phyloP scores from a whole-genome alignment of 2,113 vertebrate species.

The Cisticola juncidis region DNA sequence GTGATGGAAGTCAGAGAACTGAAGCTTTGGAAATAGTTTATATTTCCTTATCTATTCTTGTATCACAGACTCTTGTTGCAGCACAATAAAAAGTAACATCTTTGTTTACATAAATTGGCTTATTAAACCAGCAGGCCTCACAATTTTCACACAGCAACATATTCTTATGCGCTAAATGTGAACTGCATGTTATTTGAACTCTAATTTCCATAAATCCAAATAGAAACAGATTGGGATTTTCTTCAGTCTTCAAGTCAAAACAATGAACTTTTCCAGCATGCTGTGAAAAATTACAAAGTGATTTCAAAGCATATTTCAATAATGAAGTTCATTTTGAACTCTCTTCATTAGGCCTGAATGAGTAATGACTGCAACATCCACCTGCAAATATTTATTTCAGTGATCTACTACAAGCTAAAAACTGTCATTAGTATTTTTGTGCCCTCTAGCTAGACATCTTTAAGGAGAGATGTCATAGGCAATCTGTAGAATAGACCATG shows the following conservation, averaged over 20 bases:
- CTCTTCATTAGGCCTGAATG: background rate
- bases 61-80: background rate
- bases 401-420: background rate
- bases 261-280: background rate
- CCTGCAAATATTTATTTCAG: constrained; percentile 4
- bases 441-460: background rate
- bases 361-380: background rate
- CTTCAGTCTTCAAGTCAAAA: background rate
- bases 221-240: background rate
- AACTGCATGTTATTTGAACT: background rate
- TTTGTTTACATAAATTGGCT: background rate
- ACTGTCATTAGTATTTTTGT: background rate
- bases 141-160: background rate
- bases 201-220: background rate
- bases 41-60: background rate
- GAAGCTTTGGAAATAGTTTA: background rate
- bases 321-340: background rate
- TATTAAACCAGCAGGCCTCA: background rate
- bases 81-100: background rate
- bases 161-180: background rate
- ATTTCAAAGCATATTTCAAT: background rate
- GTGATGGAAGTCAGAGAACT: background rate
- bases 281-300: background rate
- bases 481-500: background rate
- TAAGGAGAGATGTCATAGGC: background rate